These are phyloP conservation scores for Eucera pruinosa DNA, from an alignment of 2,888 invertebrate genomes.

Conservation along the genomic window DNA sequence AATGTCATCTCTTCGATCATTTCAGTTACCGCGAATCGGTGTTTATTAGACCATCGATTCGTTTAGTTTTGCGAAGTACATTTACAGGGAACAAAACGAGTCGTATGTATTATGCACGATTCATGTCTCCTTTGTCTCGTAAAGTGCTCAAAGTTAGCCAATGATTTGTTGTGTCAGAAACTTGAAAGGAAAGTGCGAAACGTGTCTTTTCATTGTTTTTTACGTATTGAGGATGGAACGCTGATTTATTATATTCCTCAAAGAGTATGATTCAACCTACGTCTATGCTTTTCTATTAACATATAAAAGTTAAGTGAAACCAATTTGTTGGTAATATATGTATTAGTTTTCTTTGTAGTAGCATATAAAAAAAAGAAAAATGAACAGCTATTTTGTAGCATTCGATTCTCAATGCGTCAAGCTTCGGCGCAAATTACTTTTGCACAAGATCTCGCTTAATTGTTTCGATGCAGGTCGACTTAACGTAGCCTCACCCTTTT, in stretches of 20 bases:
- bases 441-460: constrained; percentile 49
- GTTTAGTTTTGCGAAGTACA: constrained; percentile 40
- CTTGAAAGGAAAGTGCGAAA: too few species aligned
- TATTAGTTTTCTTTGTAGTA: constrained; percentile 13
- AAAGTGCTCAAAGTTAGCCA: constrained; percentile 48
- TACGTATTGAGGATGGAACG: constrained; percentile 31
- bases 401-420: constrained; percentile 36
- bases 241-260: not conserved
- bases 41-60: constrained; percentile 36
- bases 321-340: not conserved
- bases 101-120: constrained; percentile 56
- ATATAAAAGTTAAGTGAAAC: not conserved
- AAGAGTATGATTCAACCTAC: not conserved
- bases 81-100: constrained; percentile 43
- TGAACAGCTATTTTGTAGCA: not conserved
- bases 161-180: too few species aligned
- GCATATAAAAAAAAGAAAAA: not conserved
- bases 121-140: constrained; percentile 62
- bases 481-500: constrained; percentile 36
- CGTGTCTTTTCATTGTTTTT: too few species aligned
- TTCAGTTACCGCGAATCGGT: constrained; percentile 55
- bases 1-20: constrained; percentile 52
- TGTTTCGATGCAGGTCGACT: constrained; percentile 28
- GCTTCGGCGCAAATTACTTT: constrained; percentile 22
- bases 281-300: not conserved